phyloP scores from a whole-genome alignment of 2,797 vertebrate species.

The Acrossocheilus fasciatus region DNA sequence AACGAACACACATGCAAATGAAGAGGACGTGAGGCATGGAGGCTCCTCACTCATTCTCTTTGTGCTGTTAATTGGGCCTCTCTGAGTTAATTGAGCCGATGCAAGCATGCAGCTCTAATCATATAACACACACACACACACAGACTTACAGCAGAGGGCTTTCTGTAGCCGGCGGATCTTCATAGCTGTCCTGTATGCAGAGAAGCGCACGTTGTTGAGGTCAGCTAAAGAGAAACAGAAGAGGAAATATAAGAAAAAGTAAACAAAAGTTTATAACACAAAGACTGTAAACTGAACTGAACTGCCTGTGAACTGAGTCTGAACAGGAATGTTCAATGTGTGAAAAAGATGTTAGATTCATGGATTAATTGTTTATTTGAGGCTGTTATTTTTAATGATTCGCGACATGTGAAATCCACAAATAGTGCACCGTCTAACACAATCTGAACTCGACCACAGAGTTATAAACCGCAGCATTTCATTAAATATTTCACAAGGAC shows the following conservation, averaged over 20 bases:
- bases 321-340: not conserved
- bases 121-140: not conserved
- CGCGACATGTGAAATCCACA: not conserved
- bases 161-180: constrained; percentile 97
- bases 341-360: not conserved
- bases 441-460: not conserved
- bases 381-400: not conserved
- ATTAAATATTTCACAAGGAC: not conserved
- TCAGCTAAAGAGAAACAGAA: constrained; percentile 82
- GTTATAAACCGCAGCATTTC: not conserved
- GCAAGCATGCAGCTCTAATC: constrained; percentile 42
- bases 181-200: constrained; percentile 97
- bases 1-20: constrained; percentile 43
- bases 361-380: not conserved
- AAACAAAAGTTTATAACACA: not conserved
- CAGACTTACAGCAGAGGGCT: constrained; percentile 90
- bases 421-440: not conserved
- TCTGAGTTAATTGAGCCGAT: constrained; percentile 47
- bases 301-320: not conserved
- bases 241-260: constrained; percentile 28
- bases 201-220: constrained; percentile 97
- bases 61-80: constrained; percentile 42
- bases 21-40: constrained; percentile 4
- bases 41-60: not conserved
- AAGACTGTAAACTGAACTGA: not conserved